Conservation (phyloP, 2,888 invertebrate species). For the Diplazon laetatorius region DNA sequence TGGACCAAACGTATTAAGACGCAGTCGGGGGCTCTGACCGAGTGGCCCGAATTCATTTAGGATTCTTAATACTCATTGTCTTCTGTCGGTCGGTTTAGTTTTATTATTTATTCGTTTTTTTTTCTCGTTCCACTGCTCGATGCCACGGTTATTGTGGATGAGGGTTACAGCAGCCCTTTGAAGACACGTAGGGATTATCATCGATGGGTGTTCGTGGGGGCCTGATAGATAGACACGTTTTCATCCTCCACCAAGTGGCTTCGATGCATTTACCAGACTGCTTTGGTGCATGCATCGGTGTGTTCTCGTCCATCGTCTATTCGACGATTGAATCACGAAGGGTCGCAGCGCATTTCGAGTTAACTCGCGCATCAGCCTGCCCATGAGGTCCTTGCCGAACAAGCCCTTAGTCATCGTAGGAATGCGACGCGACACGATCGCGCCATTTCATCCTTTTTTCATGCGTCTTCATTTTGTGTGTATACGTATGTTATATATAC, state of each 20-base stretch:
- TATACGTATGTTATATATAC: slow-evolving; percentile 10
- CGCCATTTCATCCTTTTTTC: slow-evolving; percentile 37
- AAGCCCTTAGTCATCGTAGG: slow-evolving; percentile 75
- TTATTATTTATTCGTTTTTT: too few relatives aligned
- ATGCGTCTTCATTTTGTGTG: slow-evolving; percentile 38
- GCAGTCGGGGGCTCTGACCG: slow-evolving; percentile 37
- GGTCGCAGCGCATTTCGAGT: slow-evolving; percentile 72
- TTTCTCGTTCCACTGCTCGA: slow-evolving; percentile 8
- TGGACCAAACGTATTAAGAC: slow-evolving; percentile 17
- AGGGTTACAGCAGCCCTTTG: slow-evolving; percentile 16
- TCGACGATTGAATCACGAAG: slow-evolving; percentile 60
- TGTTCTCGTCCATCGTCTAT: slow-evolving; percentile 18
- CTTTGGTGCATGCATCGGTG: slow-evolving; percentile 28
- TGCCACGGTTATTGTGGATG: slow-evolving; percentile 8
- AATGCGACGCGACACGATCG: slow-evolving; percentile 67
- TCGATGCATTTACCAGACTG: slow-evolving; percentile 36
- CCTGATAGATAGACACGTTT: slow-evolving; percentile 3
- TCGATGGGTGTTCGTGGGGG: slow-evolving; percentile 8
- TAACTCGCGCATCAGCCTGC: slow-evolving; percentile 54
- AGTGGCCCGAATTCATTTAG: slow-evolving; percentile 46
- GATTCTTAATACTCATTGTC: slow-evolving; percentile 34
- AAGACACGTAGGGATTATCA: slow-evolving; percentile 26
- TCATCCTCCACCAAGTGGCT: slow-evolving; percentile 24
- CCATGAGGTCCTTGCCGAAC: slow-evolving; percentile 40
- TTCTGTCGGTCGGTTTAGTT: background rate